Conservation (phyloP, 2,888 invertebrate species). For the Ypsolopha scabrella region DNA sequence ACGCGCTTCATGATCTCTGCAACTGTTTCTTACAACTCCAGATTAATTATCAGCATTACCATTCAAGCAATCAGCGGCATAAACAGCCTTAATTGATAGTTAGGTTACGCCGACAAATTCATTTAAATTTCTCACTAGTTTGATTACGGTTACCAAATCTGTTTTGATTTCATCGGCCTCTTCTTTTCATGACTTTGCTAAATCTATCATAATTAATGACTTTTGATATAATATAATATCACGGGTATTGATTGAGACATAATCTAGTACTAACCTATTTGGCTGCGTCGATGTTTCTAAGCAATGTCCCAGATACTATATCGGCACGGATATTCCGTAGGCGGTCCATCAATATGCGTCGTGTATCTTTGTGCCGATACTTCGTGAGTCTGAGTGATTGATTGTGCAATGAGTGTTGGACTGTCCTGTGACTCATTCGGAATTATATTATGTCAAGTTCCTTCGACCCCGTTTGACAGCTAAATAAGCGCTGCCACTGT, state of each 20-base stretch:
- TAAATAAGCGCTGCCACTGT: background rate
- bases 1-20: slow-evolving; percentile 26
- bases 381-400: slow-evolving; percentile 40
- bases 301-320: slow-evolving; percentile 23
- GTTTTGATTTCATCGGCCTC: no score
- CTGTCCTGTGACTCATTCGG: slow-evolving; percentile 57
- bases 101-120: no score
- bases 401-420: slow-evolving; percentile 35
- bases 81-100: no score
- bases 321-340: slow-evolving; percentile 33
- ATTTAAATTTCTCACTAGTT: no score
- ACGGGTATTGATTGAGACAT: slow-evolving; percentile 23
- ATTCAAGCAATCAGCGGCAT: slow-evolving; percentile 36
- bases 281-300: slow-evolving; percentile 31
- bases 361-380: slow-evolving; percentile 2
- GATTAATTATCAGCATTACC: slow-evolving; percentile 42
- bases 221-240: no score
- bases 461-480: background rate
- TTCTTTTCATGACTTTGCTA: no score
- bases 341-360: slow-evolving; percentile 50
- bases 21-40: slow-evolving; percentile 19
- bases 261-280: slow-evolving; percentile 15
- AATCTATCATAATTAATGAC: no score
- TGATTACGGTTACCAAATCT: no score
- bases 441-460: slow-evolving; percentile 16